A percentile compares a stretch with the other conserved stretches of the same genome.
Conservation (phyloP, 2,888 invertebrate genomes). For the Bimastos eiseni region DNA sequence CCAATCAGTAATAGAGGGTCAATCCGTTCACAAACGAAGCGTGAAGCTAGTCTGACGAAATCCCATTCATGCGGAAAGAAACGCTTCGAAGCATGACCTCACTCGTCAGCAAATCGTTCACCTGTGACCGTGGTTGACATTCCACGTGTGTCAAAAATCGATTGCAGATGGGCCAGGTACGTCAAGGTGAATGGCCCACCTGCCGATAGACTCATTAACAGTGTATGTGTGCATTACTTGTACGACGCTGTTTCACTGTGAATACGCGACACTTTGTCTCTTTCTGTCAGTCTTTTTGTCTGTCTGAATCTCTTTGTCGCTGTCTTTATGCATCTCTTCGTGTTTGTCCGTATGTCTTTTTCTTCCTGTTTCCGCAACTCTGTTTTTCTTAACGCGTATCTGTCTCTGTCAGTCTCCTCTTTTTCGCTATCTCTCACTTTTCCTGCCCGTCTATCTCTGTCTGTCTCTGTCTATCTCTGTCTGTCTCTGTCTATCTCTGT, state of each 20-base stretch:
- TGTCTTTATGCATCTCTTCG: not conserved
- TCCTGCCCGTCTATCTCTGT: not conserved
- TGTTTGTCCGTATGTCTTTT: not conserved
- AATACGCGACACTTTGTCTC: not conserved
- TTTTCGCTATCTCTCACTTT: not conserved
- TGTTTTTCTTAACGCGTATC: too few relatives aligned
- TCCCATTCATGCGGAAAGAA: not conserved
- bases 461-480: not conserved
- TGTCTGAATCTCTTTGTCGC: not conserved
- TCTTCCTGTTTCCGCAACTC: not conserved
- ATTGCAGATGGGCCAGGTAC: not conserved
- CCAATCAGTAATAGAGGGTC: not conserved
- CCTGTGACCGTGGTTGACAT: not conserved
- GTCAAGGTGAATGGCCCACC: not conserved
- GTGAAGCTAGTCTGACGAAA: not conserved
- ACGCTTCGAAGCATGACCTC: not conserved
- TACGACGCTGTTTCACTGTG: not conserved
- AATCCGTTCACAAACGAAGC: not conserved
- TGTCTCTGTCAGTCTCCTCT: not conserved
- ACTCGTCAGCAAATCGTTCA: not conserved
- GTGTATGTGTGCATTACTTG: not conserved
- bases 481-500: not conserved
- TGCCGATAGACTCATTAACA: not conserved
- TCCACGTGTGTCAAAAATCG: constrained; percentile 5
- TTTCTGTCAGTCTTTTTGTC: not conserved